phyloP scores from a whole-genome alignment of 1,140 invertebrate species.

The Heliconius eleuchia region DNA sequence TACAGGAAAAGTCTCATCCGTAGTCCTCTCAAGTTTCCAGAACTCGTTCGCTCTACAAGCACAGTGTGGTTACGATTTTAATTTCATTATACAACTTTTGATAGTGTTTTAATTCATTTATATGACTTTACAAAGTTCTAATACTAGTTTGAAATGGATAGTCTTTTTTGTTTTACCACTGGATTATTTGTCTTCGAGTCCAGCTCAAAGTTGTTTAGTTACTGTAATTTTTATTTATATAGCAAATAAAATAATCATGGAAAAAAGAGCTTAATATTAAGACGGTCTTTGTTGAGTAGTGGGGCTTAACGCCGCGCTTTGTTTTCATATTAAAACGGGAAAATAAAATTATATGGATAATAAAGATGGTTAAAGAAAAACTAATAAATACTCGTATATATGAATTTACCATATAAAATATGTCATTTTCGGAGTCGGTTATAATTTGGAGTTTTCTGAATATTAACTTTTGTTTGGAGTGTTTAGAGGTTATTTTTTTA shows the following conservation, averaged over 20 bases:
- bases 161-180: background rate
- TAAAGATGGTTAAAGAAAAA: too few relatives aligned
- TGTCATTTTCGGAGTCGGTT: too few relatives aligned
- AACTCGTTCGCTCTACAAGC: slow-evolving; percentile 20
- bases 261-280: too few relatives aligned
- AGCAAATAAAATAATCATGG: background rate
- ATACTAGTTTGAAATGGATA: slow-evolving; percentile 1
- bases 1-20: background rate
- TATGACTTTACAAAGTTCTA: slow-evolving; percentile 27
- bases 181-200: slow-evolving; percentile 1
- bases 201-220: background rate
- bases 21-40: slow-evolving; percentile 22
- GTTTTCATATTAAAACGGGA: too few relatives aligned
- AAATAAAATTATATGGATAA: too few relatives aligned
- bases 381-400: too few relatives aligned
- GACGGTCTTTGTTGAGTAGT: too few relatives aligned
- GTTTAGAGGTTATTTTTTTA: too few relatives aligned
- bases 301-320: too few relatives aligned
- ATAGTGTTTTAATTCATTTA: slow-evolving; percentile 31
- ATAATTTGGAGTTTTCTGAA: too few relatives aligned
- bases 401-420: too few relatives aligned
- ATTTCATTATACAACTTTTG: slow-evolving; percentile 31
- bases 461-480: too few relatives aligned
- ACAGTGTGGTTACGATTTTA: slow-evolving; percentile 24
- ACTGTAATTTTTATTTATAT: background rate